Evolutionary conservation across 2,797 vertebrate species (phyloP).

Genomic region (Aulostomus chinensis): DNA sequence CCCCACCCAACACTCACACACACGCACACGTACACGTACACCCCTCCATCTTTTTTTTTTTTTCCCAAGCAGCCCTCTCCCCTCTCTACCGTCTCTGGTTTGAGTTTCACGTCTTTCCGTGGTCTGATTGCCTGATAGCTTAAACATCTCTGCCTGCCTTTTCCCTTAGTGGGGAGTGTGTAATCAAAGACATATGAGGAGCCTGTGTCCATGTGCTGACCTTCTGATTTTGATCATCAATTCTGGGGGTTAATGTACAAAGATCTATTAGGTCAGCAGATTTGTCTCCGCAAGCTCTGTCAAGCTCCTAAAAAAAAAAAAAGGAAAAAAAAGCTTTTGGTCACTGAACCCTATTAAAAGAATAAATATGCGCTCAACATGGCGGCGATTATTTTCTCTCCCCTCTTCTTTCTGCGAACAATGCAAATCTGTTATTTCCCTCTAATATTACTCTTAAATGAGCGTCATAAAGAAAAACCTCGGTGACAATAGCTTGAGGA

Average conservation of each 20-base stretch:
- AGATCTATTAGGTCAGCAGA: conserved; percentile 68
- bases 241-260: conserved; percentile 71
- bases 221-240: conserved; percentile 81
- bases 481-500: conserved; percentile 38
- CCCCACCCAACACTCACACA: conserved; percentile 18
- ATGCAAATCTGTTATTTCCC: conserved; percentile 16
- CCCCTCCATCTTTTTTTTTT: conserved; percentile 6
- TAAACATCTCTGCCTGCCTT: conserved; percentile 75
- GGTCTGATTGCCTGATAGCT: conserved; percentile 81
- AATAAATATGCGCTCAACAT: conserved; percentile 38
- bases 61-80: conserved; percentile 61
- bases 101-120: conserved; percentile 78
- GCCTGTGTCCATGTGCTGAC: conserved; percentile 73
- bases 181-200: conserved; percentile 83
- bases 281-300: conserved; percentile 57
- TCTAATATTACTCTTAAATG: conserved; percentile 38
- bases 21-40: too few relatives aligned
- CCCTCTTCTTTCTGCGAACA: conserved; percentile 22
- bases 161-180: conserved; percentile 70
- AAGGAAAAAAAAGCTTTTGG: conserved; percentile 51
- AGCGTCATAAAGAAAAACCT: conserved; percentile 42
- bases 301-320: conserved; percentile 56
- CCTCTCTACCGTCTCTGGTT: conserved; percentile 68
- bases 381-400: conserved; percentile 36
- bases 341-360: conserved; percentile 41